Evolutionary conservation across 64 coral and sea anemone species (phyloP).

Genomic region (Pachyseris speciosa): DNA sequence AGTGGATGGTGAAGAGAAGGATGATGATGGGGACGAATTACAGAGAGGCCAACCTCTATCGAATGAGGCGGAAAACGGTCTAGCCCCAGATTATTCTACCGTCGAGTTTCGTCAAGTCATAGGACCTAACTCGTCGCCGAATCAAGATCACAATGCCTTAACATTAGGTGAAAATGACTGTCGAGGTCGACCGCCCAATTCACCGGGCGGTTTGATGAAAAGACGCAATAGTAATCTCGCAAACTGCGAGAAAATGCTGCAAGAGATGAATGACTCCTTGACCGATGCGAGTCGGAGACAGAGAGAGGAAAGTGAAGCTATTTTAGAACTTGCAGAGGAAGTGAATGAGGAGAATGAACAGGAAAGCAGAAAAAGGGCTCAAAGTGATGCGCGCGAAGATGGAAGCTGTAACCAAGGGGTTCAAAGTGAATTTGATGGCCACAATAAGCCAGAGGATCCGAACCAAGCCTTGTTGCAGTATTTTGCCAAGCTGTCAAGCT

Average conservation of each 20-base stretch:
- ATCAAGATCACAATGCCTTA: not conserved
- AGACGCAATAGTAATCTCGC: slow-evolving; percentile 18
- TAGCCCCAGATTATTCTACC: not conserved
- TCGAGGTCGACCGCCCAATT: not conserved
- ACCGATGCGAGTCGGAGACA: not conserved
- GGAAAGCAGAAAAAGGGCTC: not conserved
- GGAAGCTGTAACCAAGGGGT: not conserved
- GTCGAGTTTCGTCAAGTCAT: not conserved
- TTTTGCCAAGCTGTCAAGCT: slow-evolving; percentile 62
- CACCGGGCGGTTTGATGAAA: not conserved
- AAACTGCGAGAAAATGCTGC: slow-evolving; percentile 29
- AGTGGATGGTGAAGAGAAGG: not conserved
- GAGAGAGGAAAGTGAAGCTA: not conserved
- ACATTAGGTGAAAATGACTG: not conserved
- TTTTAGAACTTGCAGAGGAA: not conserved
- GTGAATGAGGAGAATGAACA: not conserved
- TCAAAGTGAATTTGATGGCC: not conserved
- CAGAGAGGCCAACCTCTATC: not conserved
- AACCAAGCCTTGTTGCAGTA: slow-evolving; percentile 62
- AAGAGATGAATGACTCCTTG: not conserved
- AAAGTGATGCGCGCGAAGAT: not conserved
- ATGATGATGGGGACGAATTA: not conserved
- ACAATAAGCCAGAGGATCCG: not conserved
- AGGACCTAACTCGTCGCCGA: not conserved
- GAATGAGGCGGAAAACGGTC: not conserved